phyloP scores from a whole-genome alignment of 2,888 invertebrate species.

The Spodoptera picta region DNA sequence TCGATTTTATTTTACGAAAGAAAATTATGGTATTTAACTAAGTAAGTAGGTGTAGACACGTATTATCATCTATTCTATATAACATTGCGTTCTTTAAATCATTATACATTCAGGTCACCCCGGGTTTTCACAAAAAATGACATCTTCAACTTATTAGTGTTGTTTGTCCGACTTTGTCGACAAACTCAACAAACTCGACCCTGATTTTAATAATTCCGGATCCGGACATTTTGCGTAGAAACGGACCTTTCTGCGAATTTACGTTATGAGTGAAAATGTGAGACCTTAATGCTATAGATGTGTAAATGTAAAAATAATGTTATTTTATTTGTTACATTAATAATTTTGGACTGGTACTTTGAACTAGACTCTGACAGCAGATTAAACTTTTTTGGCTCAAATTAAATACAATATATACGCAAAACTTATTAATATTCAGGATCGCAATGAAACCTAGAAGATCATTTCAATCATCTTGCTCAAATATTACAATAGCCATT shows the following conservation, averaged over 20 bases:
- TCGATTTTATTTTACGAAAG: no score
- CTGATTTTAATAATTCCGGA: conserved; percentile 57
- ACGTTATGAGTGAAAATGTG: conserved; percentile 19
- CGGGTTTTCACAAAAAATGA: conserved; percentile 46
- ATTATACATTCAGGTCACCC: conserved; percentile 59
- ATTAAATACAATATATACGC: no score
- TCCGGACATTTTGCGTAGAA: conserved; percentile 23
- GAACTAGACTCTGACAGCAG: no score
- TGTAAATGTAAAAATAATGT: conserved; percentile 25
- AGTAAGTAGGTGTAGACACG: no score
- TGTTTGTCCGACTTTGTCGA: conserved; percentile 40
- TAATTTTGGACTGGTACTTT: no score
- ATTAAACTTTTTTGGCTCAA: no score
- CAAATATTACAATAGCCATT: no score
- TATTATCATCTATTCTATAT: no score
- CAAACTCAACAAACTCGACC: conserved; percentile 7
- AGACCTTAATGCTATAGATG: not conserved
- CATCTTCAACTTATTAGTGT: conserved; percentile 56
- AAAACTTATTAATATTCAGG: no score
- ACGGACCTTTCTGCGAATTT: conserved; percentile 21
- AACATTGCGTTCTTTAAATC: conserved; percentile 36
- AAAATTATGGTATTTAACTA: no score
- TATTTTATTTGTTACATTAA: not conserved
- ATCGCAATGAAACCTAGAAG: no score
- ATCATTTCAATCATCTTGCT: no score